These are phyloP conservation scores for Rhynchotus rufescens DNA, from an alignment of 2,797 vertebrate species.

Conservation along the genomic window DNA sequence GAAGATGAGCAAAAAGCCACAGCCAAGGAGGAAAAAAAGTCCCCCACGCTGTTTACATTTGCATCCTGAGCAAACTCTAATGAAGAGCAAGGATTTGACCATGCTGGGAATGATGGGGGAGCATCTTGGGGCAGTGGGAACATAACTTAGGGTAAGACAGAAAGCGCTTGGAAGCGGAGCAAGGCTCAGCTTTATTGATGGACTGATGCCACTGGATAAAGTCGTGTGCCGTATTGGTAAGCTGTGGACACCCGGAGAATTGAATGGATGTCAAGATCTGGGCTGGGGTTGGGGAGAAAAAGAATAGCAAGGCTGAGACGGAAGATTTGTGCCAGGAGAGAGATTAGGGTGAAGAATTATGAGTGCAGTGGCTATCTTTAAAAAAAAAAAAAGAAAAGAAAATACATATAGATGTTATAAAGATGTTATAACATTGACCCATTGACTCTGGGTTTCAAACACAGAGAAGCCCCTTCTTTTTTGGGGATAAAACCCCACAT, in stretches of 20 bases:
- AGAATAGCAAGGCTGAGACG: constrained; percentile 49
- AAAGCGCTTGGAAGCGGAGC: constrained; percentile 28
- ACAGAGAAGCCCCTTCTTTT: rapidly evolving
- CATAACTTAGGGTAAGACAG: constrained; percentile 42
- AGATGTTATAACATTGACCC: not conserved
- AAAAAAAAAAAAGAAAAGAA: not conserved
- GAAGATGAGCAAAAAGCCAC: constrained; percentile 21
- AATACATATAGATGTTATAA: not conserved
- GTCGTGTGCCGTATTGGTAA: constrained; percentile 46
- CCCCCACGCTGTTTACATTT: not conserved
- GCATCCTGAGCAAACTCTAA: not conserved
- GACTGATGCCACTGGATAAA: constrained; percentile 56
- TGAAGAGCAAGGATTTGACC: not conserved
- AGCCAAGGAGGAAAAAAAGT: not conserved
- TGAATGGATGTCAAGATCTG: constrained; percentile 70
- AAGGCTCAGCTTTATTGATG: constrained; percentile 74
- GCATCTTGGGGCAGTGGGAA: not conserved
- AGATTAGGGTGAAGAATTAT: constrained; percentile 54
- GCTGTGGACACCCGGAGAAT: constrained; percentile 72
- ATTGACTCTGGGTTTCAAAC: not conserved
- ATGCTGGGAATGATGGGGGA: not conserved
- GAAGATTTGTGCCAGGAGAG: constrained; percentile 53
- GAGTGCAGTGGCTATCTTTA: not conserved
- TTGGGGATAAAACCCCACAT: not conserved
- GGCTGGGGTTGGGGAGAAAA: not conserved